Conservation (phyloP, 2,797 vertebrate genomes). For the Apodemus agrarius region DNA sequence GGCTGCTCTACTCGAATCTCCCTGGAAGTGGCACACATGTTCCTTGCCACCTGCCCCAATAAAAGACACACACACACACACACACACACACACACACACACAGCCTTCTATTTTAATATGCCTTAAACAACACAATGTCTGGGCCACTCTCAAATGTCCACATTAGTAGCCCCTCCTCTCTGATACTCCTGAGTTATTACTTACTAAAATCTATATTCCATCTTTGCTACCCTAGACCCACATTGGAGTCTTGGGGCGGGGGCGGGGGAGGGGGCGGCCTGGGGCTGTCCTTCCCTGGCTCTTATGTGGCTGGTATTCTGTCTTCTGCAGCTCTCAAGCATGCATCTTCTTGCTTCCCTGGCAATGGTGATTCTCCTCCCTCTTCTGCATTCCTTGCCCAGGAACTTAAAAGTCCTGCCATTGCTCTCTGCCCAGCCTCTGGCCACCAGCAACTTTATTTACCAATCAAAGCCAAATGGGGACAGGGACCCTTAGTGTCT, state of each 20-base stretch:
- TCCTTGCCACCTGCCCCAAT: not conserved
- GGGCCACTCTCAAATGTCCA: not conserved
- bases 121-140: not conserved
- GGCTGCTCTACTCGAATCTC: not conserved
- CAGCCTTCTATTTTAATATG: not conserved
- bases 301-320: not conserved
- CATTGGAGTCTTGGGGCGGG: not conserved
- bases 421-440: not conserved
- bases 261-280: too few relatives aligned
- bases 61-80: not conserved
- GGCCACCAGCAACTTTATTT: not conserved
- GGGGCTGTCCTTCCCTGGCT: not conserved
- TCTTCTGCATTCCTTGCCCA: not conserved
- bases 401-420: not conserved
- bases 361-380: not conserved
- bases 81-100: not conserved
- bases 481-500: not conserved
- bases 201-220: not conserved
- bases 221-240: not conserved
- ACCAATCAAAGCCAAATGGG: not conserved
- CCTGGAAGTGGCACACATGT: not conserved
- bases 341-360: not conserved
- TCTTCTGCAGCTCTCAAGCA: not conserved
- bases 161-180: not conserved
- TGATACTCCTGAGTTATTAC: not conserved